Evolutionary conservation across 2,113 vertebrate species (phyloP).

Genomic region (Thamnophis sirtalis): DNA sequence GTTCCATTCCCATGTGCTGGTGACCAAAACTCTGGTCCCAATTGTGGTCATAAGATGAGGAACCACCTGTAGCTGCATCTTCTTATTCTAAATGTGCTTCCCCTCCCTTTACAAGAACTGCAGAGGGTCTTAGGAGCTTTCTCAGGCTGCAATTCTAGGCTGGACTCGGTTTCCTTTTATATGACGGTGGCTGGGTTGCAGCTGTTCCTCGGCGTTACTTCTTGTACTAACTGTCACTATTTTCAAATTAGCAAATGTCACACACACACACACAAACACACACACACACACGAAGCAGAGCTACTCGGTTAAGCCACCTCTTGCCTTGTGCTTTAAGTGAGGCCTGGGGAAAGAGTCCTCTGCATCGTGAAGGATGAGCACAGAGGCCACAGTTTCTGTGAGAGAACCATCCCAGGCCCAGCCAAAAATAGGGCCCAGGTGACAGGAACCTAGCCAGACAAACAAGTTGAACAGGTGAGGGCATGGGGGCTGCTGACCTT

Average conservation of each 20-base stretch:
- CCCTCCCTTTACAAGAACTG: background rate
- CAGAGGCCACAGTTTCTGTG: background rate
- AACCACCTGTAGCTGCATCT: background rate
- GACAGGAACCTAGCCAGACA: background rate
- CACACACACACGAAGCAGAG: background rate
- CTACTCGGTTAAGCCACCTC: background rate
- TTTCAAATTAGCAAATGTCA: background rate
- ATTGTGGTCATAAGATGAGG: background rate
- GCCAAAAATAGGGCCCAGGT: background rate
- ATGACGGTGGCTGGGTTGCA: background rate
- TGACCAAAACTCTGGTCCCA: background rate
- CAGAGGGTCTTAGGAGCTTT: background rate
- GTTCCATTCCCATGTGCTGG: background rate
- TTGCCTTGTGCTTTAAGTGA: background rate
- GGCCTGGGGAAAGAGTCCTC: background rate
- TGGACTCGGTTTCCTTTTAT: background rate
- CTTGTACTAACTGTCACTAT: background rate
- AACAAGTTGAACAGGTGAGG: background rate
- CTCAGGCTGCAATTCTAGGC: background rate
- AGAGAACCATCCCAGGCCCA: background rate
- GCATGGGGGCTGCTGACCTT: background rate
- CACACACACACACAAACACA: background rate
- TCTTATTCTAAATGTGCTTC: background rate
- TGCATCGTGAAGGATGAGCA: rapidly evolving
- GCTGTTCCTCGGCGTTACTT: background rate